Conservation (phyloP, 2,797 vertebrate genomes). For the Cynopterus sphinx region DNA sequence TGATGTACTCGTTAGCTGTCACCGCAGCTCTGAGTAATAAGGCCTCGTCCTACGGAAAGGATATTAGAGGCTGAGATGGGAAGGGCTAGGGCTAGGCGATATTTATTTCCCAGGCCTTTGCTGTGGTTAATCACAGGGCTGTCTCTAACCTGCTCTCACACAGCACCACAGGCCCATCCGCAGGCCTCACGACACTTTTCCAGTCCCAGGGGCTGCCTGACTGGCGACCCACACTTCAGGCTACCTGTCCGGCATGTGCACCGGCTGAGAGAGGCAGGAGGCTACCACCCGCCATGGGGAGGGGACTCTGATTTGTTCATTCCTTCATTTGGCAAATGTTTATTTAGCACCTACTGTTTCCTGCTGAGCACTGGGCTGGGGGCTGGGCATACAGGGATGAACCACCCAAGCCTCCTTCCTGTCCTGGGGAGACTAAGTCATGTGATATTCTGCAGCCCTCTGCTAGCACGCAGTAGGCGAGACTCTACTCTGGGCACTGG, state of each 20-base stretch:
- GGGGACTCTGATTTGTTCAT: background rate
- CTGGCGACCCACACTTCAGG: background rate
- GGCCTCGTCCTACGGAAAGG: background rate
- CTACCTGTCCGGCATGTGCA: rapidly evolving
- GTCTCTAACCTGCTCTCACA: background rate
- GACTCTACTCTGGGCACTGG: background rate
- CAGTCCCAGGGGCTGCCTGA: background rate
- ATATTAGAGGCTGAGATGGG: conserved; percentile 16
- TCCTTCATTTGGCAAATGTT: background rate
- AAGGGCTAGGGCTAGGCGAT: background rate
- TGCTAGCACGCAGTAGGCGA: rapidly evolving
- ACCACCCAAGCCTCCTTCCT: background rate
- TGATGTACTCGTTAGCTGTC: conserved; percentile 50
- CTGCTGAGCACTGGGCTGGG: background rate
- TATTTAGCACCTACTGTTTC: background rate
- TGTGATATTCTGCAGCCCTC: background rate
- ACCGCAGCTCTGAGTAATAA: background rate
- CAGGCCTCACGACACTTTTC: background rate
- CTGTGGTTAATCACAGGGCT: conserved; percentile 42
- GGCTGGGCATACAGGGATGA: background rate
- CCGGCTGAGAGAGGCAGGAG: background rate
- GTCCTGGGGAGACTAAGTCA: background rate
- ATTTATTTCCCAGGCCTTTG: conserved; percentile 55
- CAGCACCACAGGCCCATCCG: rapidly evolving
- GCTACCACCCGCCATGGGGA: background rate